phyloP scores from a whole-genome alignment of 2,113 vertebrate genomes.

The Nyctibius bracteatus region DNA sequence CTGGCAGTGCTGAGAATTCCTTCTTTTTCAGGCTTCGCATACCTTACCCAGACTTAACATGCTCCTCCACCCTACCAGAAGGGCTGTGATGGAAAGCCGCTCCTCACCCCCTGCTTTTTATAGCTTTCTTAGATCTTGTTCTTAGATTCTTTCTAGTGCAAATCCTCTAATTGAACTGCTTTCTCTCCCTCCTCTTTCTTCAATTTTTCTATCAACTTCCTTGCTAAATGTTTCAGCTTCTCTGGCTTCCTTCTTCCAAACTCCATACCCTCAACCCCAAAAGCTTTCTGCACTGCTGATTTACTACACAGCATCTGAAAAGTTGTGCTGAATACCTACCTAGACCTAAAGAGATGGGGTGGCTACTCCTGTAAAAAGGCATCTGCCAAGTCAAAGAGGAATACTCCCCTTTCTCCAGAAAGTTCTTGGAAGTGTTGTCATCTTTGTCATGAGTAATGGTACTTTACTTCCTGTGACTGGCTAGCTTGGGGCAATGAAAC shows the following conservation, averaged over 20 bases:
- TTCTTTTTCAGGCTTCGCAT: not conserved
- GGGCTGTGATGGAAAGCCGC: not conserved
- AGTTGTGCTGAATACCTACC: too few species aligned
- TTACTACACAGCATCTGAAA: not conserved
- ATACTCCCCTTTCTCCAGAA: not conserved
- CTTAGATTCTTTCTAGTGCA: not conserved
- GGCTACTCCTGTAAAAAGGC: not conserved
- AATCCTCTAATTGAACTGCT: not conserved
- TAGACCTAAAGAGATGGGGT: not conserved
- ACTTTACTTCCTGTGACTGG: not conserved
- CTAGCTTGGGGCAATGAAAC: not conserved
- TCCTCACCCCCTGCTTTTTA: not conserved
- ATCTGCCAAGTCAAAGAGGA: not conserved
- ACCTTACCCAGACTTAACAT: not conserved
- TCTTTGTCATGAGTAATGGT: not conserved
- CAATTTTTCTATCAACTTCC: not conserved
- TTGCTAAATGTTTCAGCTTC: not conserved
- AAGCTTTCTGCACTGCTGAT: not conserved
- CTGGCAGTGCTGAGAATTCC: not conserved
- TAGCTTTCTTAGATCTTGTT: not conserved
- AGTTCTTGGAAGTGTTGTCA: not conserved
- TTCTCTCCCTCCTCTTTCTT: not conserved
- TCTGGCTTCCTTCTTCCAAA: not conserved
- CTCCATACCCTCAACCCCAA: not conserved
- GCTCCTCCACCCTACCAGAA: not conserved